These are phyloP conservation scores for Nothoprocta pentlandii DNA, from an alignment of 2,113 vertebrate species.

Conservation along the genomic window DNA sequence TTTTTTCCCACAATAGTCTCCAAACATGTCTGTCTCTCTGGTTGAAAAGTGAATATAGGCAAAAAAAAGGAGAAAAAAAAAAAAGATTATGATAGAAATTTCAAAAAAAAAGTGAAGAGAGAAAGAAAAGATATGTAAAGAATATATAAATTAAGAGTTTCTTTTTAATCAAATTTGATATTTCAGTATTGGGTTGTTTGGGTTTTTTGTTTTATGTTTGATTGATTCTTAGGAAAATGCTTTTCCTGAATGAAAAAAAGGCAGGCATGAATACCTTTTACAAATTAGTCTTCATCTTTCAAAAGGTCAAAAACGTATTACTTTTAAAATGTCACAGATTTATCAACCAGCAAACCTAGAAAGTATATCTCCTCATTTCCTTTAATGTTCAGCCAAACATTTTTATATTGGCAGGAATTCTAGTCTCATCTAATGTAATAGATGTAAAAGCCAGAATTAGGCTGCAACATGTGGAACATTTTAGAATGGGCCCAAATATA, in stretches of 20 bases:
- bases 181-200: not conserved
- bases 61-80: accelerated
- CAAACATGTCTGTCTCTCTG: accelerated
- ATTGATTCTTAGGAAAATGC: not conserved
- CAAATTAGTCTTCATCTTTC: not conserved
- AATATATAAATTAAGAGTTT: not conserved
- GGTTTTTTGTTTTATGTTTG: not conserved
- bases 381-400: not conserved
- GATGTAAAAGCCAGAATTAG: not conserved
- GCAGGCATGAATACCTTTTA: not conserved
- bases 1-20: not conserved
- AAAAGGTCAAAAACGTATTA: not conserved
- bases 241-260: not conserved
- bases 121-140: not conserved
- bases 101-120: not conserved
- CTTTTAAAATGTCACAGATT: not conserved
- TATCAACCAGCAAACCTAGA: not conserved
- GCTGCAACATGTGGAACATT: not conserved
- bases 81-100: not conserved
- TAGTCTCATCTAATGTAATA: accelerated
- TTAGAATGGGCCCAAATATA: not conserved
- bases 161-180: not conserved
- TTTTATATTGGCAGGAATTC: not conserved
- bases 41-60: not conserved
- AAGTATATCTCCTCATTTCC: not conserved